A percentile compares a stretch with the other conserved stretches of the same genome.
These are phyloP conservation scores for Scatophagus argus DNA, from an alignment of 2,113 vertebrate genomes.

Conservation along the genomic window DNA sequence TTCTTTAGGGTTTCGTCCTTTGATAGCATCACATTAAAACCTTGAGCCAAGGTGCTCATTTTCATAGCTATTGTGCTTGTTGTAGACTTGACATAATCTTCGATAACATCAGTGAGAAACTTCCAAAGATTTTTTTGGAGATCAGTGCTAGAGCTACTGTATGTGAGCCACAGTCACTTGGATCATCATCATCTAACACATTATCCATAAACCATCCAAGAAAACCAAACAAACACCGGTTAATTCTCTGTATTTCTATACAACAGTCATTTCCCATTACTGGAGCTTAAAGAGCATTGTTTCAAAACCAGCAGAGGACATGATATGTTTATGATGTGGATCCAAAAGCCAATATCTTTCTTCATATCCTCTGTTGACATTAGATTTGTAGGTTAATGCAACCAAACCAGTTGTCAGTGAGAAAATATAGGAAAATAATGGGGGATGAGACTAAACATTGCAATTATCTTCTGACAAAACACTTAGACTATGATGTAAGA, in stretches of 20 bases:
- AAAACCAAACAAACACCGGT: not conserved
- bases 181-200: not conserved
- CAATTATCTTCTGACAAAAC: not conserved
- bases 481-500: not conserved
- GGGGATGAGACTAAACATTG: not conserved
- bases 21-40: not conserved
- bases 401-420: not conserved
- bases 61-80: not conserved
- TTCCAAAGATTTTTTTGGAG: not conserved
- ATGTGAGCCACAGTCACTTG: not conserved
- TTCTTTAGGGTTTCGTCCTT: not conserved
- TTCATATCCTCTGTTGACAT: not conserved
- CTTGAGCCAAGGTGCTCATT: not conserved
- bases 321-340: not conserved
- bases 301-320: not conserved
- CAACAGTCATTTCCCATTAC: not conserved
- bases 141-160: not conserved
- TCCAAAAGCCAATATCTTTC: not conserved
- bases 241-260: not conserved
- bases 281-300: not conserved
- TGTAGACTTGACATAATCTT: conserved; percentile 3
- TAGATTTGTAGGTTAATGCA: not conserved
- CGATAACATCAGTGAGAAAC: not conserved
- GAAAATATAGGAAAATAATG: not conserved
- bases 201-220: not conserved